Base-by-base conservation (phyloP, 2,888 invertebrate species). In the Homarus gammarus region DNA sequence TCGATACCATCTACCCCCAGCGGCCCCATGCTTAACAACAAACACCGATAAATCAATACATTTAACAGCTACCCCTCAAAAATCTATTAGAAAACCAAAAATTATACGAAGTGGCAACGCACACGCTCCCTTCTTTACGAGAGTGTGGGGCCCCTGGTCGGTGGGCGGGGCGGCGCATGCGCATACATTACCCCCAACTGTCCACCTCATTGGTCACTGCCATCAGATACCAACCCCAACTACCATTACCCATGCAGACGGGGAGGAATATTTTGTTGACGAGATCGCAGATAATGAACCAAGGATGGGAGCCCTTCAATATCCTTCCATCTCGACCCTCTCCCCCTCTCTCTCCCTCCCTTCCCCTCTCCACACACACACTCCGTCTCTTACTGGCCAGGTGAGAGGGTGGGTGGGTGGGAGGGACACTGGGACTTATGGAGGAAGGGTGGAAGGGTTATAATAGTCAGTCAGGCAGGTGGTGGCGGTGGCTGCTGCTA, bases 101-200 rank as follows among this genome's bases (percentile, higher is more conserved):
- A 82, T 64, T 68, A 33, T 40, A n/a, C 22, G 36, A 68, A 44
- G 64, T 44, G 82, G 82, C 82, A 82, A 82, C 68, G 64, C 38
- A 73, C 56, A 56, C 36, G 12, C 27, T 38, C 70, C 82, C 64
- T 70, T 70, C 82, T 82, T 82, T 82, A 68, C 68, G 70, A 68
- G n/a, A 44, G 82, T 27, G 27, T 27, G 82, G 64, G 38, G 73
- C 12, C n/a, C n/a, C n/a, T n/a, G n/a, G n/a, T 44, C 27, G 61
- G 85, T 75, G 85, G 85, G 85, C 85, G 85, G 85, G 33, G 33
- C 73, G 27, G 36, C 85, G 85, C 85, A 85, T 77, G 85, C 77
- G 85, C 85, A 85, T 85, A 85, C 40, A 85, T 85, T 85, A 85
- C 85, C 85, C 22, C 10, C 85, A 77, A 77, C 77, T 85, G 85